Base-by-base conservation (phyloP, 1,140 invertebrate species). In the Diorhabda sublineata region DNA sequence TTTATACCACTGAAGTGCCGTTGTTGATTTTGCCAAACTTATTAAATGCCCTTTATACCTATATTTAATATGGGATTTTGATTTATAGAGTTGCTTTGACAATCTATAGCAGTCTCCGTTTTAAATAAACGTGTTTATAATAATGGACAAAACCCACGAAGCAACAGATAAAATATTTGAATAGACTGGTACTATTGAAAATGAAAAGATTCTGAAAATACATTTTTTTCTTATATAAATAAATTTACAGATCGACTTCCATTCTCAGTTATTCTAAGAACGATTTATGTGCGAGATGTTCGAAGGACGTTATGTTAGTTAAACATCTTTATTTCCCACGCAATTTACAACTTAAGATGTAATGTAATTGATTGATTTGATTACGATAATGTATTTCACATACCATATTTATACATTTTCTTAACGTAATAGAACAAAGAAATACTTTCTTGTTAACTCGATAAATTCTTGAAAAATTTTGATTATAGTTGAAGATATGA, bases 351-450 rank as follows among this genome's bases (percentile, higher is more conserved):
- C n/a, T 52, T 52, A 52, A 52, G 47, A 52, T 52, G 6, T 52
- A 52, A 52, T n/a, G 47, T 52, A 52, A 52, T 52, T 52, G 47
- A 52, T 52, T 52, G 47, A 52, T 52, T 52, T 52, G n/a, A 52
- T 52, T 52, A 52, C 47, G n/a, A 52, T n/a, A 52, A 52, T 52
- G 6, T 1, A 26, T 26, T 26, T 26, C 26, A 26, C 26, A 26
- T 26, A 26, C 26, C 26, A 26, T 26, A 26, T 26, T 26, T 26
- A 26, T 26, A 26, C 26, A 26, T 26, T 26, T 26, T 26, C 26
- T 26, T 26, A 26, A 26, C 26, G 26, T 26, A 26, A 26, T 26
- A 26, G 26, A 26, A 26, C 26, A 26, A 26, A 26, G 26, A 26
- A 26, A 26, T 26, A 26, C 26, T 26, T 26, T 26, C 26, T 26